Conservation (phyloP, 2,888 invertebrate species). For the Carterocephalus palaemon region DNA sequence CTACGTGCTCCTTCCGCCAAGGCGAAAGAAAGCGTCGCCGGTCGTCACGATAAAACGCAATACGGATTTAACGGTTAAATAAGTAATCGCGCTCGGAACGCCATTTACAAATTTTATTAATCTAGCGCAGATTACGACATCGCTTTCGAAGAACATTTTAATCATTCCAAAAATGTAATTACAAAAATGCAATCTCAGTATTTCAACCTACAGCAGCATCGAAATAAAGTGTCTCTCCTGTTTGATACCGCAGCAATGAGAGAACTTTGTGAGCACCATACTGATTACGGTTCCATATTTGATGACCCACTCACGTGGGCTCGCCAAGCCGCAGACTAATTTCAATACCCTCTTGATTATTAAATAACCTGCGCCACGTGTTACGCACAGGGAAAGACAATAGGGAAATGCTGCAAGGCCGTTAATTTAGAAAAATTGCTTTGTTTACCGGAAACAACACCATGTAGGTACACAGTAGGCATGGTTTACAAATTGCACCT, state of each 20-base stretch:
- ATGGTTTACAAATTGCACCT: slow-evolving; percentile 34
- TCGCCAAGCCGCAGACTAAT: slow-evolving; percentile 63
- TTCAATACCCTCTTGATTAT: slow-evolving; percentile 65
- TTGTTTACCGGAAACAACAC: slow-evolving; percentile 25
- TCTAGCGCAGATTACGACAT: slow-evolving; percentile 12
- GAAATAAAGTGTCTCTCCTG: slow-evolving; percentile 25
- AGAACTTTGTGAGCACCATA: slow-evolving; percentile 58
- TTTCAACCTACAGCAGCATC: slow-evolving; percentile 4
- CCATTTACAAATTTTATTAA: slow-evolving; percentile 19
- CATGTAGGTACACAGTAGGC: slow-evolving; percentile 25
- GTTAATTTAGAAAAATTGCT: slow-evolving; percentile 32
- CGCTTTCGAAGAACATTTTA: neutral
- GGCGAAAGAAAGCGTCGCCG: slow-evolving; percentile 46
- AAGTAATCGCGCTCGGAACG: slow-evolving; percentile 19
- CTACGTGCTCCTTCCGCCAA: slow-evolving; percentile 55
- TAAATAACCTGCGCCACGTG: slow-evolving; percentile 40
- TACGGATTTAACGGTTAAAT: slow-evolving; percentile 29
- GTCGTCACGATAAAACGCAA: slow-evolving; percentile 27
- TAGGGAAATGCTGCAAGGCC: slow-evolving; percentile 29
- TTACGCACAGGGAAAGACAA: slow-evolving; percentile 34
- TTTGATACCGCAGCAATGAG: slow-evolving; percentile 47
- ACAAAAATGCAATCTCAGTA: slow-evolving; percentile 1
- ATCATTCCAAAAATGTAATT: slow-evolving; percentile 1
- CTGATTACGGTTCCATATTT: slow-evolving; percentile 76
- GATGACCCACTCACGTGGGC: slow-evolving; percentile 68